Percentiles rank a stretch among this genome's conserved stretches.
These are phyloP conservation scores for Corbicula japonica DNA, from an alignment of 2,888 invertebrate genomes.

Conservation along the genomic window DNA sequence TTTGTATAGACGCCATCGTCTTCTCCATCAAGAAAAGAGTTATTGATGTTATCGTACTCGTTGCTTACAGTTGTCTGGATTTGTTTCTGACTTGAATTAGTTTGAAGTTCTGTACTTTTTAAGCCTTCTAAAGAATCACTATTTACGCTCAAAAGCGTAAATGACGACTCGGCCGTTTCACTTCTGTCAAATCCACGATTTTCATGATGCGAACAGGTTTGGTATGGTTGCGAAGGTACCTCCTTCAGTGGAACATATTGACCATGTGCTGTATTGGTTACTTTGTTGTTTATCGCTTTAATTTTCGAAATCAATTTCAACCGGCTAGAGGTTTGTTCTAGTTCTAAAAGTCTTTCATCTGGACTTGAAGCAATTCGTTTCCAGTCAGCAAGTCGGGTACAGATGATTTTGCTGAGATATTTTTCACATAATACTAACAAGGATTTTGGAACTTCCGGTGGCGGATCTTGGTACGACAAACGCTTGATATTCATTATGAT, in stretches of 20 bases:
- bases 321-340: conserved; percentile 9
- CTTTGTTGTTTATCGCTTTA: background rate
- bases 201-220: background rate
- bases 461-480: conserved; percentile 78
- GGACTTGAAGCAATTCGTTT: conserved; percentile 52
- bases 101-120: conserved; percentile 34
- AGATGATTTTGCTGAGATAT: conserved; percentile 78
- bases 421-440: conserved; percentile 79
- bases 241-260: conserved; percentile 33
- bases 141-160: conserved; percentile 17
- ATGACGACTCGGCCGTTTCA: conserved; percentile 46
- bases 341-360: conserved; percentile 4
- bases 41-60: conserved; percentile 24
- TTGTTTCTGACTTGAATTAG: background rate
- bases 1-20: conserved; percentile 21
- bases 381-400: conserved; percentile 69
- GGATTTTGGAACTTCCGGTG: conserved; percentile 80
- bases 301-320: background rate
- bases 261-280: background rate
- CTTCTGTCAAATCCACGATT: conserved; percentile 14
- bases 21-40: conserved; percentile 24
- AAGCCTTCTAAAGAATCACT: conserved; percentile 5
- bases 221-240: conserved; percentile 5
- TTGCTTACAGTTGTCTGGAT: conserved; percentile 9
- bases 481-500: conserved; percentile 85